Percentiles rank a stretch among this genome's conserved stretches.
These are phyloP conservation scores for Paracyprichromis sp. DNA, from an alignment of 2,113 vertebrate genomes.

Conservation along the genomic window DNA sequence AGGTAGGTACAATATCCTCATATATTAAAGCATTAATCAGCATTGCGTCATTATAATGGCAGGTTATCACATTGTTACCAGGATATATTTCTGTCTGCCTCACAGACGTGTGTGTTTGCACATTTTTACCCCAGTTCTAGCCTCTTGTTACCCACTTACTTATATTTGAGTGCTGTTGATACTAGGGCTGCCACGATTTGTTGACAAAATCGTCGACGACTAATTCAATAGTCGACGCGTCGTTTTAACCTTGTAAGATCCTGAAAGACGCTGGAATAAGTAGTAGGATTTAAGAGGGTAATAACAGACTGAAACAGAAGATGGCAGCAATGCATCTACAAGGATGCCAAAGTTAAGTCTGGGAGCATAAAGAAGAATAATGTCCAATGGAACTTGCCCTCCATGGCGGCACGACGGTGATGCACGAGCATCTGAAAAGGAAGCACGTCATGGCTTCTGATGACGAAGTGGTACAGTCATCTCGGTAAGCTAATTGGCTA, in stretches of 20 bases:
- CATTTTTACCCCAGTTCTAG: not conserved
- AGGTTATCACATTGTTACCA: not conserved
- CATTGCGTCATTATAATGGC: not conserved
- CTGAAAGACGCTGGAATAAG: not conserved
- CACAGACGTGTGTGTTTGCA: not conserved
- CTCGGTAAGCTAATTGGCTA: not conserved
- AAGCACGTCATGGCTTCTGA: not conserved
- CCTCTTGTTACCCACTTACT: not conserved
- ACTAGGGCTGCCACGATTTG: not conserved
- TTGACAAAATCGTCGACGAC: rapidly evolving
- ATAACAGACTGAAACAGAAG: not conserved
- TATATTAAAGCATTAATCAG: not conserved
- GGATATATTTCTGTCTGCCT: not conserved
- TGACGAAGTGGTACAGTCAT: not conserved
- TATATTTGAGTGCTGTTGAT: not conserved
- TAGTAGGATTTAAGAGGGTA: not conserved
- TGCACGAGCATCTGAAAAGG: not conserved
- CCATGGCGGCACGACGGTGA: rapidly evolving
- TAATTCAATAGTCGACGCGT: rapidly evolving
- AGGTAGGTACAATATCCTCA: not conserved
- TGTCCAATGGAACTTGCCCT: not conserved
- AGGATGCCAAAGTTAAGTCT: not conserved
- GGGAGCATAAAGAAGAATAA: not conserved
- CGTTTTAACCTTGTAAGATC: not conserved
- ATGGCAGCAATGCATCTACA: rapidly evolving